Evolutionary conservation across 1,140 invertebrate species (phyloP).

Genomic region (Drosophila lini): DNA sequence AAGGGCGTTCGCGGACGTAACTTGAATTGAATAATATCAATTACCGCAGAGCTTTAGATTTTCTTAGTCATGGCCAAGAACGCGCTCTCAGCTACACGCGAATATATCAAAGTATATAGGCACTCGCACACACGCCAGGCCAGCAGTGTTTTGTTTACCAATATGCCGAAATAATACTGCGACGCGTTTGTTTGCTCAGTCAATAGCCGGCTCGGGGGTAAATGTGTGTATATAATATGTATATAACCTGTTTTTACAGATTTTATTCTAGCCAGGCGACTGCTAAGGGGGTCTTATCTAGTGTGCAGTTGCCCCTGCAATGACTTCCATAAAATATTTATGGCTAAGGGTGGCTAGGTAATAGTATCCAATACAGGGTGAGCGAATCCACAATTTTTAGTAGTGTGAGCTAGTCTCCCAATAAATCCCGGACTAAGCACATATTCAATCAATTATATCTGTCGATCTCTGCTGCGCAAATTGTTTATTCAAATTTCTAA

Average conservation of each 20-base stretch:
- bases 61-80: conserved; percentile 35
- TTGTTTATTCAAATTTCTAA: conserved; percentile 21
- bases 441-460: conserved; percentile 29
- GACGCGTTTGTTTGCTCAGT: conserved; percentile 17
- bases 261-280: conserved; percentile 13
- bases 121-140: background rate
- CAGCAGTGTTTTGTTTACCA: conserved; percentile 46
- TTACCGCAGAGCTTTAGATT: conserved; percentile 23
- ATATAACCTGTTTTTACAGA: conserved; percentile 53
- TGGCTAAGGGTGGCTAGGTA: background rate
- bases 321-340: background rate
- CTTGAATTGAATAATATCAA: conserved; percentile 21
- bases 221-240: conserved; percentile 2
- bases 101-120: conserved; percentile 5
- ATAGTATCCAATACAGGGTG: background rate
- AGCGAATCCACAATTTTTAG: no score
- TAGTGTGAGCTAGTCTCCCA: conserved; percentile 1
- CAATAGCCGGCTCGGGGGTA: conserved; percentile 38
- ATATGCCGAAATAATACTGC: conserved; percentile 44
- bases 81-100: conserved; percentile 3
- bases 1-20: conserved; percentile 16
- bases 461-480: conserved; percentile 45
- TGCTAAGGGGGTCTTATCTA: conserved; percentile 13
- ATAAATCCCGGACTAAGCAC: conserved; percentile 2
- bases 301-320: conserved; percentile 1